phyloP scores from a whole-genome alignment of 2,113 vertebrate species.

The Sebastes fasciatus region DNA sequence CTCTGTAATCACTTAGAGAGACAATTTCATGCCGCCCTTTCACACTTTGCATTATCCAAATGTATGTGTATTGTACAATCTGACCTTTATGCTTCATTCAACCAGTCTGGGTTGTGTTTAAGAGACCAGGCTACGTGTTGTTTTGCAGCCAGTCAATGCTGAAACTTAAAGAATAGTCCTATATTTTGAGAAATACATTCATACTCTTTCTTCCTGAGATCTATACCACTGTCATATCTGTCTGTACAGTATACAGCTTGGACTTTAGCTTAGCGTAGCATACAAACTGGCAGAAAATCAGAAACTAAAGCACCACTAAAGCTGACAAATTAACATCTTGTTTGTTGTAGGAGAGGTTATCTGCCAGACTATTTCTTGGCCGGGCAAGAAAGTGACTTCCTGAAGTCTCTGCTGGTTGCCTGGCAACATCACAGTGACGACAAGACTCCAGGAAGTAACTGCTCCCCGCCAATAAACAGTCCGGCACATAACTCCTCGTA shows the following conservation, averaged over 20 bases:
- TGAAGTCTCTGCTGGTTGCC: constrained; percentile 2
- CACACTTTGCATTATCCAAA: constrained; percentile 9
- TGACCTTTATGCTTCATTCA: constrained; percentile 24
- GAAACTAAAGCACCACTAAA: background rate
- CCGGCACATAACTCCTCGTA: background rate
- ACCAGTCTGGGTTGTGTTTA: background rate
- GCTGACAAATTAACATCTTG: background rate
- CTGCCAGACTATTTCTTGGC: background rate
- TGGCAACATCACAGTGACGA: background rate
- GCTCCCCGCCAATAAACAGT: background rate
- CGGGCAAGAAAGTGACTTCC: background rate
- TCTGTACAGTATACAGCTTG: background rate
- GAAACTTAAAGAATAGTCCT: background rate
- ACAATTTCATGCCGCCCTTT: constrained; percentile 32
- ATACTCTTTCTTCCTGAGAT: background rate
- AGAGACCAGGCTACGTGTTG: background rate
- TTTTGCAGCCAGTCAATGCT: background rate
- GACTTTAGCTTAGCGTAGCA: background rate
- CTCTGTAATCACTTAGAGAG: constrained; percentile 22
- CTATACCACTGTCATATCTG: background rate
- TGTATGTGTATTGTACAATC: background rate
- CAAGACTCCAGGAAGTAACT: background rate
- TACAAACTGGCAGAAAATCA: background rate
- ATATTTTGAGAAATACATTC: background rate
- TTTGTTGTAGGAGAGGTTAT: background rate